Evolutionary conservation across 2,113 vertebrate species (phyloP).

Genomic region (Carassius carassius): DNA sequence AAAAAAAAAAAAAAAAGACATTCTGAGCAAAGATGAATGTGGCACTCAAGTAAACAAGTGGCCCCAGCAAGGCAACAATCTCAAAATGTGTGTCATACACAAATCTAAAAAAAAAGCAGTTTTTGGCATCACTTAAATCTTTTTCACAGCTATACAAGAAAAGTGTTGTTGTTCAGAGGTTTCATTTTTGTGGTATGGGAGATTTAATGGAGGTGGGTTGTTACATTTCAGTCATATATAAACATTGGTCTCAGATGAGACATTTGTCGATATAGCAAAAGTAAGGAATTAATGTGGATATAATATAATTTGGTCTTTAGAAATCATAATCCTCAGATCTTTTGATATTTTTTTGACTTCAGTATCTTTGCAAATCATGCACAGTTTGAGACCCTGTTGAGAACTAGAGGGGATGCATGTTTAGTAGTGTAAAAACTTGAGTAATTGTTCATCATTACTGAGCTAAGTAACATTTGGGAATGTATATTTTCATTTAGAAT

Average conservation of each 20-base stretch:
- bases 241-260: neutral
- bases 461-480: neutral
- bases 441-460: neutral
- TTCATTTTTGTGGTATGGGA: neutral
- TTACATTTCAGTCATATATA: neutral
- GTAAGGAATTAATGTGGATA: neutral
- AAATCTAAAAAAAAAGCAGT: neutral
- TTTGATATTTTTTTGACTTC: neutral
- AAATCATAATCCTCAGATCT: neutral
- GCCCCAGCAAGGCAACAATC: constrained; percentile 1
- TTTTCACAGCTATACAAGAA: neutral
- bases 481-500: neutral
- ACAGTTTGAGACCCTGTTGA: neutral
- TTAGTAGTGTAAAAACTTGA: neutral
- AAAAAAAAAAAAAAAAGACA: neutral
- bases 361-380: neutral
- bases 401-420: neutral
- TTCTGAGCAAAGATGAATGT: neutral
- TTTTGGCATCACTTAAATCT: neutral
- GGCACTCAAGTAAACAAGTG: constrained; percentile 13
- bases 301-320: neutral
- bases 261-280: neutral
- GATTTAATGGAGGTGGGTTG: neutral
- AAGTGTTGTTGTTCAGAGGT: neutral
- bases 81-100: neutral